Base-by-base conservation (phyloP, 2,888 invertebrate genomes). In the Saturnia pavonia region DNA sequence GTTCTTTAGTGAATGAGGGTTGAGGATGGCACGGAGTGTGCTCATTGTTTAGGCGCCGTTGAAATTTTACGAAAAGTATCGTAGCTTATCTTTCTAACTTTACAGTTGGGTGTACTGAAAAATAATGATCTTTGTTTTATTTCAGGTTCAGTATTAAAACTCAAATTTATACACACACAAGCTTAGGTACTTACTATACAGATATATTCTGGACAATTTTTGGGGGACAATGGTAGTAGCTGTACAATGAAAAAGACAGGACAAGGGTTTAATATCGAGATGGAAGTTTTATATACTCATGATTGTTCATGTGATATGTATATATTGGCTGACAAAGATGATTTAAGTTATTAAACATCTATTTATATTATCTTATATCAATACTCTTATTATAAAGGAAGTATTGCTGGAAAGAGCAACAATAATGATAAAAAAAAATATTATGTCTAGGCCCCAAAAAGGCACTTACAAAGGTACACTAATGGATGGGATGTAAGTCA, bases 1-100 rank as follows among this genome's bases (percentile, higher is more conserved):
- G 73, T 75, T 72, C 74, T 76, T 79, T 80, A 75, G 78, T 83
- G 80, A 84, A 82, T 71, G 63, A 71, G 63, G 27, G 57, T 57
- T 25, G 57, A 48, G 43, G 40, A 12, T 40, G 70, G 25, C 54
- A 54, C 25, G 63, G 66, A 40, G 8, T 16, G 14, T 40, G 9
- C 7, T 8, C 19, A 40, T 65, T 65, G 19, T 65, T 65, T 65
- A 9, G 34, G 6, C 65, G 40, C 1, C 9, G 22, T 54, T 54
- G 9, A 54, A 54, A 43, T 14, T 8, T 43, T 34, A 34, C 3
- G 6, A 34, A 34, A 34, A 34, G 43, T 43, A 43, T 43, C 43
- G 43, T 43, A 43, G 9, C 11, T 43, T 43, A 1, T 43, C 43
- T 43, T 43, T 12, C 43, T 34, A 34, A 34, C 34, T 34, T 34